phyloP scores from a whole-genome alignment of 2,797 vertebrate genomes.

The Microhierax caerulescens region DNA sequence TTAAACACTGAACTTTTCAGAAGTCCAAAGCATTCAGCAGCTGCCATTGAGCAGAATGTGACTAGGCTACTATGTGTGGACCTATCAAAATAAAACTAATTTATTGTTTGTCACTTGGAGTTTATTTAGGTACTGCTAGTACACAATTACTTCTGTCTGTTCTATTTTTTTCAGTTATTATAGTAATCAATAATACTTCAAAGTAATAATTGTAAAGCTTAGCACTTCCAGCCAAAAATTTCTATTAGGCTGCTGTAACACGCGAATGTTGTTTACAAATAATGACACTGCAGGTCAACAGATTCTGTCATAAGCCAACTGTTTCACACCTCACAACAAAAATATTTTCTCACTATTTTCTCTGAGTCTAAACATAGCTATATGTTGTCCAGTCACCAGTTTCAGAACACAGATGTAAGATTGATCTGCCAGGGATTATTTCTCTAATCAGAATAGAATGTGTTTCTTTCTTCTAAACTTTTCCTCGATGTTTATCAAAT shows the following conservation, averaged over 20 bases:
- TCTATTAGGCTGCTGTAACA: neutral
- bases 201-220: neutral
- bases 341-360: neutral
- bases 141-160: neutral
- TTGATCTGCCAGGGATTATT: neutral
- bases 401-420: neutral
- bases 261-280: neutral
- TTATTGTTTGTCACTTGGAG: neutral
- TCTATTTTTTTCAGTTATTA: neutral
- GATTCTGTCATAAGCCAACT: neutral
- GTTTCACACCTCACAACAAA: neutral
- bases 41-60: neutral
- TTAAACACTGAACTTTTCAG: neutral
- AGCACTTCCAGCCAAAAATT: neutral
- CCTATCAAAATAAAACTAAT: neutral
- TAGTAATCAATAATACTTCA: neutral
- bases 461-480: neutral
- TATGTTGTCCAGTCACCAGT: neutral
- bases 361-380: neutral
- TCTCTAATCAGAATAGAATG: neutral
- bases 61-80: neutral
- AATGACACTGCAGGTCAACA: neutral
- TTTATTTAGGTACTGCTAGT: neutral
- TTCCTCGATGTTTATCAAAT: neutral
- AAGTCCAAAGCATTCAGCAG: neutral